Conservation (phyloP, 2,113 vertebrate species). For the Gobiocypris rarus region DNA sequence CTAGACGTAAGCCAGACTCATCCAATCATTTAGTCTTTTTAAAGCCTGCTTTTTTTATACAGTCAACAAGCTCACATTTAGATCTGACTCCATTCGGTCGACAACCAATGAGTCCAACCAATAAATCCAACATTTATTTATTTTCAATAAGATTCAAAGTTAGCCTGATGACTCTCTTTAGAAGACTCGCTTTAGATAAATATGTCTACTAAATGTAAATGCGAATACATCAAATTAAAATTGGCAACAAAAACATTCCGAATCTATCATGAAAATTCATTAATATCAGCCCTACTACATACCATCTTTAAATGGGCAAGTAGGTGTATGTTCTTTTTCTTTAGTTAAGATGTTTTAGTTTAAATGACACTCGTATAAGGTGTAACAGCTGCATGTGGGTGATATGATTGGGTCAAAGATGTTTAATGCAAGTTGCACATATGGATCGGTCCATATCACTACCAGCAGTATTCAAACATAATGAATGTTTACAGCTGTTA, state of each 20-base stretch:
- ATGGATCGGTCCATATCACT: neutral
- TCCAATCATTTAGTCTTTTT: too few relatives aligned
- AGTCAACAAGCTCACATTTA: too few relatives aligned
- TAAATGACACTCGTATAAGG: neutral
- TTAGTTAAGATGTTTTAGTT: neutral
- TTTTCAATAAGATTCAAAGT: neutral
- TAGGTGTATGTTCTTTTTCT: neutral
- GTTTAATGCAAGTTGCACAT: constrained; percentile 2
- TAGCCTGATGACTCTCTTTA: neutral
- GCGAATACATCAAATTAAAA: neutral
- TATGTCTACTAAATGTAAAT: neutral
- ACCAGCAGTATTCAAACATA: neutral
- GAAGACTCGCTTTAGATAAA: neutral
- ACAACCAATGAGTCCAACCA: too few relatives aligned
- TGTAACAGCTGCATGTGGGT: constrained; percentile 12
- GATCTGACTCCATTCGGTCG: too few relatives aligned
- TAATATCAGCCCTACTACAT: neutral
- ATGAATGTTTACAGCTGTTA: constrained; percentile 52
- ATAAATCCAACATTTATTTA: too few relatives aligned
- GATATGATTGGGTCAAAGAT: neutral
- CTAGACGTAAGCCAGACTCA: too few relatives aligned
- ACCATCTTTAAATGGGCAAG: neutral
- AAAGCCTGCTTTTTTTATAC: too few relatives aligned
- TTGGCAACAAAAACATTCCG: neutral
- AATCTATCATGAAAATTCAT: neutral